A percentile compares a stretch with the other conserved stretches of the same genome.
phyloP scores from a whole-genome alignment of 2,797 vertebrate genomes.

The Labeo calbasu region DNA sequence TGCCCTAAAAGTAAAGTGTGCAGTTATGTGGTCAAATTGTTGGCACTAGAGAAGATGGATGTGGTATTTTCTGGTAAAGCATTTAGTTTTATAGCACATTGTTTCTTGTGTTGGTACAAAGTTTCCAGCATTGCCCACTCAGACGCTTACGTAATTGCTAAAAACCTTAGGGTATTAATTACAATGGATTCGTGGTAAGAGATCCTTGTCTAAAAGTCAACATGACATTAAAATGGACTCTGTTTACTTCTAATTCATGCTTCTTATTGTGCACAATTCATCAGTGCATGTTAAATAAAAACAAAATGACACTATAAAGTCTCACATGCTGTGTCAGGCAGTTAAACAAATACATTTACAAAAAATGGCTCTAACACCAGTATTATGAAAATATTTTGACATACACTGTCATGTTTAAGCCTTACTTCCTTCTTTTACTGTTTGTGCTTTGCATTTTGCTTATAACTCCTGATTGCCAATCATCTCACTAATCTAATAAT shows the following conservation, averaged over 20 bases:
- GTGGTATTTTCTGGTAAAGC: not conserved
- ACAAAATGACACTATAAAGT: not conserved
- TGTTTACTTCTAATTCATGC: not conserved
- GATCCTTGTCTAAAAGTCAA: not conserved
- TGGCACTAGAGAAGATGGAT: not conserved
- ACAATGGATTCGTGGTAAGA: not conserved
- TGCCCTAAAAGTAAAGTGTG: not conserved
- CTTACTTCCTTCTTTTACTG: conserved; percentile 33
- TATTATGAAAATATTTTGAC: not conserved
- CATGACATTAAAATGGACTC: not conserved
- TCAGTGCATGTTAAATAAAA: not conserved
- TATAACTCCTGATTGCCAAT: conserved; percentile 66
- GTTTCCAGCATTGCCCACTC: not conserved
- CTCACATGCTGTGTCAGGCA: no score
- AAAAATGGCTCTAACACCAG: not conserved
- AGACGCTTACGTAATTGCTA: not conserved
- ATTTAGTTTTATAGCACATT: conserved; percentile 11
- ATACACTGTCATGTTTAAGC: not conserved
- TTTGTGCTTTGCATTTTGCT: conserved; percentile 68
- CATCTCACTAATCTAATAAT: conserved; percentile 34
- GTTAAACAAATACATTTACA: not conserved
- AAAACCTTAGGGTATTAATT: not conserved
- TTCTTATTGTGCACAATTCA: not conserved
- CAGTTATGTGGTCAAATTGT: not conserved
- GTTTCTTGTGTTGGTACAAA: not conserved